These are phyloP conservation scores for Chromobotia macracanthus DNA, from an alignment of 2,797 vertebrate genomes.

Conservation along the genomic window DNA sequence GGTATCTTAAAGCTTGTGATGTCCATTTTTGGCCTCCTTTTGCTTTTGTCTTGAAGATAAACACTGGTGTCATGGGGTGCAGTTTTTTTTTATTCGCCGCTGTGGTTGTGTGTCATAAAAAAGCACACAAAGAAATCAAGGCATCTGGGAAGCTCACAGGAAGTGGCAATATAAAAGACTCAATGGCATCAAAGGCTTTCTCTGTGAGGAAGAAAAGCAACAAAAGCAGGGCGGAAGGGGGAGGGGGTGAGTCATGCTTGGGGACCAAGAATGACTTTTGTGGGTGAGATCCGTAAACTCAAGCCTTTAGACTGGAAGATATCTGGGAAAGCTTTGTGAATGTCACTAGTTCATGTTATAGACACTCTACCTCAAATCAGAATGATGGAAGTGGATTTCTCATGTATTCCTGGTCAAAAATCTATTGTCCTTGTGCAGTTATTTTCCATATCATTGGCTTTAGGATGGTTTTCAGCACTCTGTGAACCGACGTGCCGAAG, in stretches of 20 bases:
- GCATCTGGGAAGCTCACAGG: constrained; percentile 76
- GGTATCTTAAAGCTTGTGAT: neutral
- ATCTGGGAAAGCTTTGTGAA: neutral
- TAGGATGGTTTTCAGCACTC: neutral
- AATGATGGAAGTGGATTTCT: neutral
- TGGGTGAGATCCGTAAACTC: constrained; percentile 17
- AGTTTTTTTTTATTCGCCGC: constrained; percentile 12
- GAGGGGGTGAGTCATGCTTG: constrained; percentile 73
- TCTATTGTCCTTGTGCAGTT: neutral
- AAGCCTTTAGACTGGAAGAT: constrained; percentile 12
- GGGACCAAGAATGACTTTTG: constrained; percentile 56
- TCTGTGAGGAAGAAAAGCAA: constrained; percentile 67
- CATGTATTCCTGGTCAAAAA: neutral
- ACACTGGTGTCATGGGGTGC: constrained; percentile 17
- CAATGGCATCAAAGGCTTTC: constrained; percentile 82
- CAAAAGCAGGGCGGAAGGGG: constrained; percentile 69
- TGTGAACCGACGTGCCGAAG: neutral
- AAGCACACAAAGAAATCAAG: constrained; percentile 69
- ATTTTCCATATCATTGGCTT: neutral
- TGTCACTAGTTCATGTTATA: neutral
- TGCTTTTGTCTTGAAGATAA: neutral
- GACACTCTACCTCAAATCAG: neutral
- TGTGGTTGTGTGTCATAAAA: constrained; percentile 68
- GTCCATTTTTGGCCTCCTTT: neutral
- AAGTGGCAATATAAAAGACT: constrained; percentile 78